Conservation (phyloP, 2,888 invertebrate species). For the Frankliniella fusca region DNA sequence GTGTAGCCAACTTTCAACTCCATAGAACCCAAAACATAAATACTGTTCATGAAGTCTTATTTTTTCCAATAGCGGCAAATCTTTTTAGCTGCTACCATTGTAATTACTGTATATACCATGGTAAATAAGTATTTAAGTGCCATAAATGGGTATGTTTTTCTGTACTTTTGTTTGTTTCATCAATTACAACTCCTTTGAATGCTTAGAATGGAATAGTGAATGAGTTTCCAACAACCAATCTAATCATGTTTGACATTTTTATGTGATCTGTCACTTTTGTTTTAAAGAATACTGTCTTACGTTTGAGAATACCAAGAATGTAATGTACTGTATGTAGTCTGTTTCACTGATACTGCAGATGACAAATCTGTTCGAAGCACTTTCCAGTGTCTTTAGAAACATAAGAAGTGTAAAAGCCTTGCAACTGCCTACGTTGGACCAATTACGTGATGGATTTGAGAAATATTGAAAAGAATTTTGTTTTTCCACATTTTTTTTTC, state of each 20-base stretch:
- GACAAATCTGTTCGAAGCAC: background rate
- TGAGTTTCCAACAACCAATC: background rate
- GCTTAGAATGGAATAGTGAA: constrained; percentile 5
- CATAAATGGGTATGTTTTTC: constrained; percentile 40
- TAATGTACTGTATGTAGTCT: background rate
- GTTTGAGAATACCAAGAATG: background rate
- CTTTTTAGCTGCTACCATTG: constrained; percentile 29
- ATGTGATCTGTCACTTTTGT: too few species aligned
- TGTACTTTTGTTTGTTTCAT: constrained; percentile 33
- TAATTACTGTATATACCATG: constrained; percentile 40
- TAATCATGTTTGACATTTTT: too few species aligned
- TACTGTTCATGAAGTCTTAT: background rate
- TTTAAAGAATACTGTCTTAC: background rate
- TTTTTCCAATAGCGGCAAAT: background rate
- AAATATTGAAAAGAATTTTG: background rate
- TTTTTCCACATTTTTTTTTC: background rate
- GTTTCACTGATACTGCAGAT: background rate
- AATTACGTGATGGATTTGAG: background rate
- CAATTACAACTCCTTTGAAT: constrained; percentile 5
- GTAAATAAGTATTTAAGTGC: constrained; percentile 41
- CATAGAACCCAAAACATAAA: background rate
- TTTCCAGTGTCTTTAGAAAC: background rate
- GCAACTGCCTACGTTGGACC: background rate
- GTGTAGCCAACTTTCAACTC: background rate
- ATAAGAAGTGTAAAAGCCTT: background rate